These are phyloP conservation scores for Sarcophaga rosellei DNA, from an alignment of 2,888 invertebrate genomes.

Conservation along the genomic window DNA sequence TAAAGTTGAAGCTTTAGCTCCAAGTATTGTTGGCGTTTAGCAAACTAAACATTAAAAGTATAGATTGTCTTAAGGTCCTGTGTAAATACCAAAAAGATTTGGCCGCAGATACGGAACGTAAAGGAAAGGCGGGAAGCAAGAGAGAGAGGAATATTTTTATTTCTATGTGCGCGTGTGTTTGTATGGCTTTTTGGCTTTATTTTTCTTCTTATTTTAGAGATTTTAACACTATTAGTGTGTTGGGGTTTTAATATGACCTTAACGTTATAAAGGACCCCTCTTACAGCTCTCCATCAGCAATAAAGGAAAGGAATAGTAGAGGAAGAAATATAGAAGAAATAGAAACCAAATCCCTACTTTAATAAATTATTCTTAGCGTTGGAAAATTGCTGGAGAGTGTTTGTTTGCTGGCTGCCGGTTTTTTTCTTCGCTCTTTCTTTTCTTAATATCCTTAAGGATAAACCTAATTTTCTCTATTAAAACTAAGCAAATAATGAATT, in stretches of 20 bases:
- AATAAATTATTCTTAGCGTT: slow-evolving; percentile 32
- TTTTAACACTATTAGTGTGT: slow-evolving; percentile 24
- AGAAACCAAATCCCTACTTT: slow-evolving; percentile 14
- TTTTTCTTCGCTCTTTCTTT: neutral
- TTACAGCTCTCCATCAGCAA: neutral
- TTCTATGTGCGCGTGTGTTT: neutral
- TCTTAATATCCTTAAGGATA: slow-evolving; percentile 31
- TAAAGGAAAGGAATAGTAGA: neutral
- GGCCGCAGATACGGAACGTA: no score
- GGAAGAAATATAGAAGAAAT: neutral
- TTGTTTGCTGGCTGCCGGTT: no score
- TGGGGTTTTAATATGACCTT: slow-evolving; percentile 13
- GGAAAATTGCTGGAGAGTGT: slow-evolving; percentile 7
- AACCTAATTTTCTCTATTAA: neutral
- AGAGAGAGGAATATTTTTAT: slow-evolving; percentile 18
- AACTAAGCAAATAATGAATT: slow-evolving; percentile 9
- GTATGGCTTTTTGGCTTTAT: neutral
- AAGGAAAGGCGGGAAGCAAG: no score
- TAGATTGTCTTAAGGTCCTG: no score
- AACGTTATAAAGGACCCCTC: neutral
- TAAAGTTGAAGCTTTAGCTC: neutral
- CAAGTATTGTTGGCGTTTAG: neutral
- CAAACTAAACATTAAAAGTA: no score
- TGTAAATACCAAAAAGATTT: no score
- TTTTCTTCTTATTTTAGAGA: neutral